A percentile compares a stretch with the other conserved stretches of the same genome.
phyloP scores from a whole-genome alignment of 2,888 invertebrate species.

The Gryllus longicercus region DNA sequence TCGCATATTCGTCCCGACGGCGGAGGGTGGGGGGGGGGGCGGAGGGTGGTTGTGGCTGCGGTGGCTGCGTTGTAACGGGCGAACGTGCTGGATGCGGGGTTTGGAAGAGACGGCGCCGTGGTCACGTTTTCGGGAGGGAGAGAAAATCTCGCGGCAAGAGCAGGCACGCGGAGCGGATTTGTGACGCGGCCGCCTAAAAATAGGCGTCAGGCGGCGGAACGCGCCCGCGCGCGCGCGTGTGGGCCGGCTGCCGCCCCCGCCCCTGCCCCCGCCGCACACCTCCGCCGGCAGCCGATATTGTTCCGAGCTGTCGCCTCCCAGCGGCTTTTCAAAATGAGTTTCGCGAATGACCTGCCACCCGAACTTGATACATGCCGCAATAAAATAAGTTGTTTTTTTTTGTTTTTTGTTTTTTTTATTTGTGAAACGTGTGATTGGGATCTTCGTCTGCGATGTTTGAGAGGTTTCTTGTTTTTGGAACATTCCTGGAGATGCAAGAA shows the following conservation, averaged over 20 bases:
- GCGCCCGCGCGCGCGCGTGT: not conserved
- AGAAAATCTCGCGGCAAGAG: not conserved
- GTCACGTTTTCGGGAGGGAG: slow-evolving; percentile 1
- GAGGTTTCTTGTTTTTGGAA: too few species aligned
- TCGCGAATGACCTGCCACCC: not conserved
- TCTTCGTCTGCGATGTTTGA: too few species aligned
- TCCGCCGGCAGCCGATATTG: not conserved
- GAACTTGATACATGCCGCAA: too few species aligned
- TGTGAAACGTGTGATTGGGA: too few species aligned
- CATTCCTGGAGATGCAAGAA: too few species aligned
- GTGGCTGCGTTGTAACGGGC: not conserved
- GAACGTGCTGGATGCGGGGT: not conserved
- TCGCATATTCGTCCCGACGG: not conserved
- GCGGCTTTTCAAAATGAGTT: not conserved
- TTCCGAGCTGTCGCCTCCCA: not conserved
- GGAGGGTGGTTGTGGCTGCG: not conserved
- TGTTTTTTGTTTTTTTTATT: too few species aligned
- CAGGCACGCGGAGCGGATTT: not conserved
- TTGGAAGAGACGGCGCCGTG: not conserved
- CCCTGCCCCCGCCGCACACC: not conserved
- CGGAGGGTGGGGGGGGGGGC: not conserved
- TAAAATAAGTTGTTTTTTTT: too few species aligned
- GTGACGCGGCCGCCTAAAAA: slow-evolving; percentile 5
- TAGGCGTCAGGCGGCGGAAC: slow-evolving; percentile 3
- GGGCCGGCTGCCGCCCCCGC: not conserved